Evolutionary conservation across 2,113 vertebrate genomes (phyloP), one percentile per base, ranked within the genome.

Genomic region (Dromiciops gliroides): DNA sequence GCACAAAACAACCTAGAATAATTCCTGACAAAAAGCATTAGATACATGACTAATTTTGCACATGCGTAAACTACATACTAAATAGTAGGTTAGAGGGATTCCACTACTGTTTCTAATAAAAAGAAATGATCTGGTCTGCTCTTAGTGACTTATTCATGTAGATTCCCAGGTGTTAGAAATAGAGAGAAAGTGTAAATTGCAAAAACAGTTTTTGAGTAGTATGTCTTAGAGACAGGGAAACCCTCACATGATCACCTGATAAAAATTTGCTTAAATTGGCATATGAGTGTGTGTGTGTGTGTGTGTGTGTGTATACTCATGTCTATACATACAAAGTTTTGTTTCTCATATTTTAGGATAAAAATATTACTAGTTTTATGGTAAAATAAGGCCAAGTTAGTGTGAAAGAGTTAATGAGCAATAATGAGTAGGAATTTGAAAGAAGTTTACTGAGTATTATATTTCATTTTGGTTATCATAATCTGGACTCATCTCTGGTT

Each of bases 51-150:
- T 96, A 97, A 95, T 98, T 97, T 98, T 90, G 25, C 94, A 95
- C 94, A 97, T 96, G 98, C 93, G 96, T 96, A 98, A 97, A 97
- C 97, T 97, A 98, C 98, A 95, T 98, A 97, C 98, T 98, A 98
- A 97, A 98, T 98, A 98, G 98, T 98, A 98, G 96, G 98, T 98
- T 98, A 97, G 97, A 98, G 96, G 97, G 97, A 98, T 98, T 98
- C 98, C 97, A 97, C 98, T 98, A 98, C 97, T 67, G 95, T 97
- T 97, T 97, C 96, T 98, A 98, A 98, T 98, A 96, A 95, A 98
- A 98, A 98, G 97, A 97, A 98, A 98, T 98, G 96, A 92, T 96
- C 96, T 96, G 93, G 95, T 49, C 94, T 93, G 51, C 95, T 97
- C 93, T 94, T 97, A 92, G 98, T 96, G 93, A 96, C 93, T 97